A percentile compares a stretch with the other conserved stretches of the same genome.
Conservation (phyloP, 1,140 invertebrate genomes). For the Cotesia vestalis region DNA sequence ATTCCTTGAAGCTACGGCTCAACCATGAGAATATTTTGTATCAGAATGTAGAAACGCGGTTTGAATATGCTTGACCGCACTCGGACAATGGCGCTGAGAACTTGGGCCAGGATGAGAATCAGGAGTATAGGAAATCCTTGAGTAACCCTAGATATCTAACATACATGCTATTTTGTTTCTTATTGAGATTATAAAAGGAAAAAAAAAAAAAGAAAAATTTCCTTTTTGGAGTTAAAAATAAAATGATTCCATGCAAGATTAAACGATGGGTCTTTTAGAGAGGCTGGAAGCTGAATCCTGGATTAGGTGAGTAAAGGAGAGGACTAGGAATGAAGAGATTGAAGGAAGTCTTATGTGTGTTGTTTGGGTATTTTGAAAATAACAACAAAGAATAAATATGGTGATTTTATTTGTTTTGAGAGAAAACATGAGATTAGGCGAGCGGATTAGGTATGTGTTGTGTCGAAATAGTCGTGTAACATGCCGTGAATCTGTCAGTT, state of each 20-base stretch:
- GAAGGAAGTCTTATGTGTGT: conserved; percentile 43
- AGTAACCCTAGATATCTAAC: not conserved
- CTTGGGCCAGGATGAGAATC: conserved; percentile 46
- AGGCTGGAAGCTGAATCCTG: conserved; percentile 28
- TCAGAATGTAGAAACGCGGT: not conserved
- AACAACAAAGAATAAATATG: conserved; percentile 15
- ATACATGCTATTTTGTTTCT: not conserved
- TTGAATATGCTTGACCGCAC: conserved; percentile 51
- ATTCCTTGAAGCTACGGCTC: no score
- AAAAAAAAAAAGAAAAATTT: not conserved
- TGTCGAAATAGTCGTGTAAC: not conserved
- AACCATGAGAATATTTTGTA: not conserved
- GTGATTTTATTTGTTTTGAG: conserved; percentile 2
- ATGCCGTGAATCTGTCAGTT: conserved; percentile 45
- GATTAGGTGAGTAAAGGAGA: conserved; percentile 48
- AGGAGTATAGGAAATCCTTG: conserved; percentile 49
- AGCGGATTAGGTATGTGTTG: conserved; percentile 25
- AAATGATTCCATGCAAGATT: not conserved
- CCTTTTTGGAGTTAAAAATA: not conserved
- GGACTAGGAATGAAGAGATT: conserved; percentile 47
- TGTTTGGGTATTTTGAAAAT: conserved; percentile 12
- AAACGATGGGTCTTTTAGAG: not conserved
- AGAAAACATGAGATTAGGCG: conserved; percentile 26
- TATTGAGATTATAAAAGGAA: conserved; percentile 14
- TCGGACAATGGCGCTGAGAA: conserved; percentile 56